A percentile compares a stretch with the other conserved stretches of the same genome.
Evolutionary conservation across 1,140 invertebrate genomes (phyloP).

Genomic region (Pogonognathellus flavescens): DNA sequence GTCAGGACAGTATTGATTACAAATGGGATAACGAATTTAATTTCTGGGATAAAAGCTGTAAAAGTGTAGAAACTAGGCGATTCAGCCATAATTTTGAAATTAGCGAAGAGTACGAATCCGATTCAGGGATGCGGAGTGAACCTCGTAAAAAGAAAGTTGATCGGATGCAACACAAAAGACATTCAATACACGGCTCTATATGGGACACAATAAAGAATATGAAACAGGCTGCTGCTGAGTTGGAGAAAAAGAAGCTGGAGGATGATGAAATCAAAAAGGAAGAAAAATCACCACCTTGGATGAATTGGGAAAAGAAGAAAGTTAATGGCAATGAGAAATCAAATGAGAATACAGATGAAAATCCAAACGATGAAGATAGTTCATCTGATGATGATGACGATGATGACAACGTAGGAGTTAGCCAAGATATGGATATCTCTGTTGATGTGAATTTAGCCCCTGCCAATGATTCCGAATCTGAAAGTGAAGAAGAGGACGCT

Average conservation of each 20-base stretch:
- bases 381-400: conserved; percentile 28
- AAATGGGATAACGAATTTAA: conserved; percentile 59
- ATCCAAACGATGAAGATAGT: neutral
- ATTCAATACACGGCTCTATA: conserved; percentile 51
- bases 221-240: neutral
- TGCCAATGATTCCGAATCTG: neutral
- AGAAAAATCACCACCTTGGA: neutral
- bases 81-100: conserved; percentile 59
- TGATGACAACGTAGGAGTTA: neutral
- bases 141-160: neutral
- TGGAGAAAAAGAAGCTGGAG: neutral
- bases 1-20: conserved; percentile 52
- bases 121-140: conserved; percentile 54
- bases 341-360: neutral
- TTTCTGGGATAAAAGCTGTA: conserved; percentile 56
- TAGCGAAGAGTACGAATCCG: conserved; percentile 58
- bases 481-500: conserved; percentile 18
- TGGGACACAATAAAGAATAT: conserved; percentile 1
- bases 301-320: conserved; percentile 8
- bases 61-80: conserved; percentile 52
- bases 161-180: conserved; percentile 48
- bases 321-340: neutral
- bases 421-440: neutral
- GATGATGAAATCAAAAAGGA: neutral
- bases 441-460: neutral